phyloP scores from a whole-genome alignment of 2,888 invertebrate genomes.

The Agrilus biguttatus region DNA sequence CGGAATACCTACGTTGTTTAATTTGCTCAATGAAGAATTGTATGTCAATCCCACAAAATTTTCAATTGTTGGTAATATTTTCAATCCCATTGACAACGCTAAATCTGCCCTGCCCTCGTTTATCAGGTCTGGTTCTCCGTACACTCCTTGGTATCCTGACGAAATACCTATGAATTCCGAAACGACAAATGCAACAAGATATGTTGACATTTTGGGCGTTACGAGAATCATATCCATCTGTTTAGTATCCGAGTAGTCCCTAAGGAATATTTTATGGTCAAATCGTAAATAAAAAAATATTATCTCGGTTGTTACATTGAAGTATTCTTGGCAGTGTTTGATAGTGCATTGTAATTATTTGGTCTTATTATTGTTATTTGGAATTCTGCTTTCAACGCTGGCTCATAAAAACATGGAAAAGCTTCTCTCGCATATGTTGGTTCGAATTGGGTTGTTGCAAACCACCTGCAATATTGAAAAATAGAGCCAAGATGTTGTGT shows the following conservation, averaged over 20 bases:
- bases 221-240: no score
- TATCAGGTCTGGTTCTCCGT: conserved; percentile 16
- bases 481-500: background rate
- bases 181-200: conserved; percentile 62
- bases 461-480: conserved; percentile 2
- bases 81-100: conserved; percentile 29
- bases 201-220: conserved; percentile 49
- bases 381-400: conserved; percentile 24
- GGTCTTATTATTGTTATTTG: conserved; percentile 26
- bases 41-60: conserved; percentile 42
- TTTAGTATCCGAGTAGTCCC: no score
- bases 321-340: conserved; percentile 2
- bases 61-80: conserved; percentile 35
- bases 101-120: conserved; percentile 23
- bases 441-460: conserved; percentile 51
- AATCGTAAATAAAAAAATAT: no score
- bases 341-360: conserved; percentile 5
- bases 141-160: conserved; percentile 16
- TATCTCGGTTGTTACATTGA: background rate
- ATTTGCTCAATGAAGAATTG: conserved; percentile 35
- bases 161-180: conserved; percentile 34
- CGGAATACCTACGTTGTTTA: conserved; percentile 69
- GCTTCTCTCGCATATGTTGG: conserved; percentile 48
- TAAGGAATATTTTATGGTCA: no score
- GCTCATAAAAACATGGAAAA: conserved; percentile 67